Conservation (phyloP, 2,797 vertebrate species). For the Eurystomus glaucurus region DNA sequence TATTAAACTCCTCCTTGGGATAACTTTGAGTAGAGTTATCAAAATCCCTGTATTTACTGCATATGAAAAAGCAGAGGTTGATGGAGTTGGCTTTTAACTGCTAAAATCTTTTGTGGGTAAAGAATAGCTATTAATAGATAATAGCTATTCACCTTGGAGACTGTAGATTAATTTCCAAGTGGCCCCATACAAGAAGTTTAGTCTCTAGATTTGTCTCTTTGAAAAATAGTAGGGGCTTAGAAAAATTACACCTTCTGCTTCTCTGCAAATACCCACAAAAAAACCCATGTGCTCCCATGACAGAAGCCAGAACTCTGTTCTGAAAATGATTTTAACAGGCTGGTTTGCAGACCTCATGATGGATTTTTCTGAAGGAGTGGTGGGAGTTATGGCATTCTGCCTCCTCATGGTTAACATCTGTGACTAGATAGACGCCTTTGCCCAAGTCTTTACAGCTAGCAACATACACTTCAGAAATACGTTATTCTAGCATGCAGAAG, state of each 20-base stretch:
- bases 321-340: background rate
- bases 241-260: conserved; percentile 2
- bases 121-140: conserved; percentile 45
- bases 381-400: background rate
- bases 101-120: conserved; percentile 5
- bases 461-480: background rate
- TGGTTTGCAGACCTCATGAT: background rate
- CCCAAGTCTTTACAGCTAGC: background rate
- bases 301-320: background rate
- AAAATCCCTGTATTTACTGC: conserved; percentile 62
- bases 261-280: background rate
- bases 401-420: background rate
- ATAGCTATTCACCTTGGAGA: conserved; percentile 21
- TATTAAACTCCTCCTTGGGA: conserved; percentile 52
- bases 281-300: background rate
- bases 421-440: background rate
- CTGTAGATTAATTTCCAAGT: conserved; percentile 16
- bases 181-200: background rate
- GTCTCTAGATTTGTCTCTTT: background rate
- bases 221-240: background rate
- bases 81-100: conserved; percentile 53
- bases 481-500: background rate
- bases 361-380: background rate
- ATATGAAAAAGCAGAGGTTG: conserved; percentile 46
- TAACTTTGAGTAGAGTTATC: conserved; percentile 38